Base-by-base conservation (phyloP, 1,140 invertebrate species). In the Drosophila asahinai region DNA sequence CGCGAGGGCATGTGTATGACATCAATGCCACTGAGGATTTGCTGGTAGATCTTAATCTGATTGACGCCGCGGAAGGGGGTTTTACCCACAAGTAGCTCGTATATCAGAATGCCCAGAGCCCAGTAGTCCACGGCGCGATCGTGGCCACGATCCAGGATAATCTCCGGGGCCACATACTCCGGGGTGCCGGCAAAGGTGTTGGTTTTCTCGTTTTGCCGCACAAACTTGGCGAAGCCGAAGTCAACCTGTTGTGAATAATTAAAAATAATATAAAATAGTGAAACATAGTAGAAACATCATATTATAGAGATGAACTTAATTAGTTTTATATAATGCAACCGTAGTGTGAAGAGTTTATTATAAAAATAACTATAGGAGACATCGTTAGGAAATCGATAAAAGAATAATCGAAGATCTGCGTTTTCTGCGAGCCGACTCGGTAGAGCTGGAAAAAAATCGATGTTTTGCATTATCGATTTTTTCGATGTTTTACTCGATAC, bases 111-210 rank as follows among this genome's bases (percentile, higher is more conserved):
- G 1, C 98, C 98, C 38, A 99, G 93, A 0, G 98, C 97, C 98
- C 98, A 99, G 92, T 98, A 98, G 94, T 99, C 98, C 0, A 97
- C 98, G 9, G 97, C 96, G 68, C 96, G 96, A 92, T 98, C 97
- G 89, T 99, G 98, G 14, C 98, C 98, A 92, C 97, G 98, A 93
- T 97, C 98, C n/a, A 98, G 93, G 51, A 99, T 98, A 52, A 99
- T 97, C 95, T 99, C 98, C 0, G 98, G 98, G 4, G 98, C 97
- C 12, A 97, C 96, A 80, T 98, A 98, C 55, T 93, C 91, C 0
- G 97, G 97, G 3, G 97, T 99, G 2, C 99, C 99, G 83, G 98
- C 99, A 94, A 99, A 99, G 3, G 99, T 99, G 96, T 97, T 99
- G 0, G 99, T 99, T 93, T 98, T 98, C 47, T 95, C 94, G 67